These are phyloP conservation scores for Macaca nemestrina DNA, from an alignment of 2,113 vertebrate genomes.

Conservation along the genomic window DNA sequence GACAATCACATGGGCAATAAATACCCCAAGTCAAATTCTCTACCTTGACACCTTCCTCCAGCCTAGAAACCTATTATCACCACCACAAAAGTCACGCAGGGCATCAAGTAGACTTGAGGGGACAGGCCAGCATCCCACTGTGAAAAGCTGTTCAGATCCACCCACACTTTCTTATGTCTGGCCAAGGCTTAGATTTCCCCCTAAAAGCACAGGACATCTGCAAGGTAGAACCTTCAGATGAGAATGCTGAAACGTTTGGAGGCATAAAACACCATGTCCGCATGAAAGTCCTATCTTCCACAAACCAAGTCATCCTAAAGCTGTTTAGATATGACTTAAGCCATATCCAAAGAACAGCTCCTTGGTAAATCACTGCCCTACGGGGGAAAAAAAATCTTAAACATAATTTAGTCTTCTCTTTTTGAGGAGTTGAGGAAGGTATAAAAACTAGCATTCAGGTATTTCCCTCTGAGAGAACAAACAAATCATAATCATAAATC, in stretches of 20 bases:
- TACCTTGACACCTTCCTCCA: not conserved
- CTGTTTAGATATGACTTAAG: not conserved
- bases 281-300: not conserved
- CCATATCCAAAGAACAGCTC: not conserved
- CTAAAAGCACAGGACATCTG: not conserved
- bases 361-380: not conserved
- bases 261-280: not conserved
- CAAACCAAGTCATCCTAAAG: not conserved
- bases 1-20: not conserved
- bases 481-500: not conserved
- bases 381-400: not conserved
- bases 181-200: not conserved
- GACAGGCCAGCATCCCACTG: not conserved
- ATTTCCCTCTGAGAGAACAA: not conserved
- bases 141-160: not conserved
- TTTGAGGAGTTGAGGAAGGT: rapidly evolving
- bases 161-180: not conserved
- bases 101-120: not conserved
- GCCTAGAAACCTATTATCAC: not conserved
- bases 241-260: not conserved
- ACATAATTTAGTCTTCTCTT: not conserved
- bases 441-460: not conserved
- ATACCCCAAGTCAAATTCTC: not conserved
- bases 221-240: not conserved
- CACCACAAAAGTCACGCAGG: not conserved